These are phyloP conservation scores for Opisthograptis luteolata DNA, from an alignment of 2,888 invertebrate genomes.

Conservation along the genomic window DNA sequence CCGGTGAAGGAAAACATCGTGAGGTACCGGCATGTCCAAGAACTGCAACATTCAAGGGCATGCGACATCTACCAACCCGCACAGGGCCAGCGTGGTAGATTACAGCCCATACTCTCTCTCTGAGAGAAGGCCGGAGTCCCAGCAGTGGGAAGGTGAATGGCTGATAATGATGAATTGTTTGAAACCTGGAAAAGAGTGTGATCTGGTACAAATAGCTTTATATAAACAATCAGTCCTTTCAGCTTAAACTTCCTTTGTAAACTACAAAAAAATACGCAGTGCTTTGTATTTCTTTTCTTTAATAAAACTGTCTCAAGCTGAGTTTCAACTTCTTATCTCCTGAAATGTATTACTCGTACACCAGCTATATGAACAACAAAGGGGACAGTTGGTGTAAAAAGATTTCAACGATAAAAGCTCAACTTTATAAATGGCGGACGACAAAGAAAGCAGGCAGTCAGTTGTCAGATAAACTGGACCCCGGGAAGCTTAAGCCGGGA, in stretches of 20 bases:
- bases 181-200: not conserved
- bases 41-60: too few relatives aligned
- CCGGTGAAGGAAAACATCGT: too few relatives aligned
- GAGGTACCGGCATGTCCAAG: too few relatives aligned
- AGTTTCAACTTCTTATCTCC: constrained; percentile 2
- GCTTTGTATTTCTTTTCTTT: not conserved
- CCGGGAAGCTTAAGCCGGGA: constrained; percentile 16
- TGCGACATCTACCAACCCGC: too few relatives aligned
- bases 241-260: too few relatives aligned
- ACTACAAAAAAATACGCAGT: not conserved
- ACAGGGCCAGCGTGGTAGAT: too few relatives aligned
- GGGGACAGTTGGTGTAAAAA: constrained; percentile 32
- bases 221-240: not conserved
- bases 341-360: constrained; percentile 3
- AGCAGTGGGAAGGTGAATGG: too few relatives aligned
- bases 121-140: too few relatives aligned
- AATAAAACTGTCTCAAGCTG: not conserved
- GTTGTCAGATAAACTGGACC: constrained; percentile 40
- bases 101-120: too few relatives aligned
- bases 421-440: constrained; percentile 43
- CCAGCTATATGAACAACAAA: constrained; percentile 32
- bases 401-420: constrained; percentile 40
- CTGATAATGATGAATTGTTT: too few relatives aligned
- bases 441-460: constrained; percentile 41
- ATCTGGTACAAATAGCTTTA: not conserved